Conservation (phyloP, 2,113 vertebrate genomes). For the Struthio camelus region DNA sequence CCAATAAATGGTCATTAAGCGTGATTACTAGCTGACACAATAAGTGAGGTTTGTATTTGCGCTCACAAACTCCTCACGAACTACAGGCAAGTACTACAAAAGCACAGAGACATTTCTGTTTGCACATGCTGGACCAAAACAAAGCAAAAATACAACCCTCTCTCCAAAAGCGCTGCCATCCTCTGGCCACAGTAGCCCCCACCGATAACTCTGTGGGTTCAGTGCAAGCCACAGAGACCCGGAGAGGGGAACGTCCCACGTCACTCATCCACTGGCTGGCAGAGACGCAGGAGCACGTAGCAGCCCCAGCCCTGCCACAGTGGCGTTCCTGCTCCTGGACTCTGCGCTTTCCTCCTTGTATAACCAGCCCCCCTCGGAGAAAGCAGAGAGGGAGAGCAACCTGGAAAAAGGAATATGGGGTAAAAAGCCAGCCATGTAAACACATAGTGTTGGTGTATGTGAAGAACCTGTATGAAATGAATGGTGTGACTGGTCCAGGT, state of each 20-base stretch:
- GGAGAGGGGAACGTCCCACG: too few relatives aligned
- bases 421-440: neutral
- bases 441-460: neutral
- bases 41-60: neutral
- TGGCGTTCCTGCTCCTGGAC: neutral
- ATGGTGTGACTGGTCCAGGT: neutral
- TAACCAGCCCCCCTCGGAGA: neutral
- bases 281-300: neutral
- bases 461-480: neutral
- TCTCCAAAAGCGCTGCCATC: neutral
- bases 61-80: neutral
- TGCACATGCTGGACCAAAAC: neutral
- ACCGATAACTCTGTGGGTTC: too few relatives aligned
- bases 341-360: neutral
- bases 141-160: neutral
- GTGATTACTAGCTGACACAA: neutral
- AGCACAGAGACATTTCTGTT: neutral
- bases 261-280: neutral
- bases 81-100: neutral
- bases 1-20: slow-evolving; percentile 17
- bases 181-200: too few relatives aligned
- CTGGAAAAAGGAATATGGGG: too few relatives aligned
- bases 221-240: neutral
- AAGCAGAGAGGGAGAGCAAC: neutral
- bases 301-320: neutral